Evolutionary conservation across 1,140 invertebrate genomes (phyloP), one percentile per base, ranked within the genome.

Genomic region (Dufourea novaeangliae): DNA sequence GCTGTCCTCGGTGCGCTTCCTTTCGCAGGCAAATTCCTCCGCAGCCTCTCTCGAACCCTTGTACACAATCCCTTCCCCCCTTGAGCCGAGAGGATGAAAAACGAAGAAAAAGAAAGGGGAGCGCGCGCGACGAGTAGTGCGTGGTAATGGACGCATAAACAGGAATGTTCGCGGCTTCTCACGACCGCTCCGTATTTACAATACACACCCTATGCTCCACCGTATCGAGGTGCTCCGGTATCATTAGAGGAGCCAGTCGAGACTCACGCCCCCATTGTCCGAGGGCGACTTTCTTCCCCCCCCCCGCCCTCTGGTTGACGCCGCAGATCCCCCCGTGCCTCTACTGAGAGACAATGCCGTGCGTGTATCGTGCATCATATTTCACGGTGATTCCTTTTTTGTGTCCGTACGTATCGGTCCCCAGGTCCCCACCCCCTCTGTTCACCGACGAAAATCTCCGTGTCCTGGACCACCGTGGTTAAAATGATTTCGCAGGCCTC

Each of bases 321-420:
- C 64, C 54, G 54, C 68, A 78, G 80, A 79, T 75, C 11, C 64
- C 66, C 74, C n/a, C n/a, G n/a, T n/a, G n/a, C n/a, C n/a, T n/a
- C n/a, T n/a, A n/a, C n/a, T n/a, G n/a, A n/a, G 82, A 85, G 86
- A 90, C 88, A 88, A 88, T 89, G 80, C 86, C 62, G 50, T 75
- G 62, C 75, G 78, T 70, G 80, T 80, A 85, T 75, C 82, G 81
- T 87, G 88, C 86, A 88, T 89, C 88, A 89, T 89, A 87, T 89
- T 89, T 89, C 88, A 89, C 85, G 62, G 76, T 84, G 71, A 82
- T 87, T 80, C 57, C 68, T 80, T 86, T n/a, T 88, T 84, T 85
- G 52, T 37, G 57, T 78, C 54, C 77, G 78, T 57, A 67, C 50
- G 69, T 57, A 71, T 73, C 67, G 54, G 20, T 14, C 3, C 32